Base-by-base conservation (phyloP, 1,140 invertebrate species). In the Formica selysi region DNA sequence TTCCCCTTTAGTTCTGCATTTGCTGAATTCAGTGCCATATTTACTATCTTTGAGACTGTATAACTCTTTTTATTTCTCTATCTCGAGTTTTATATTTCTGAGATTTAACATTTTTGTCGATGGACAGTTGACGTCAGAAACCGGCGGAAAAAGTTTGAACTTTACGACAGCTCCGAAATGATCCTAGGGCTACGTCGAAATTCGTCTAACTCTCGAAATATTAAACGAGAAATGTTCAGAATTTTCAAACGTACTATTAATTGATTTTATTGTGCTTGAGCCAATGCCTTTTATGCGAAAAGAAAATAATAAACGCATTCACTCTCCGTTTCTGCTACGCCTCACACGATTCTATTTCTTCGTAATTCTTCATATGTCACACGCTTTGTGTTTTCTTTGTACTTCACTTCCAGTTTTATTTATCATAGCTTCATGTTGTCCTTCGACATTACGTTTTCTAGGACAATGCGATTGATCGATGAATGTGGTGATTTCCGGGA, bases 401-500 rank as follows among this genome's bases (percentile, higher is more conserved):
- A 22, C 22, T 48, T 32, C 36, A 38, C 19, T 38, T 13, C 5
- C 51, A n/a, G 38, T 74, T 74, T 74, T 83, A 73, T 62, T 74
- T 83, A 61, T 83, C 54, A 29, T 62, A 26, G 38, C 19, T 83
- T 16, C 4, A 22, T 29, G 51, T 81, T 79, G 62, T 57, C 26
- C 13, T 36, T 54, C 22, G 64, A 74, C 19, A 19, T 73, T 26
- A 38, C 32, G 8, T 83, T 74, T 74, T 83, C 79, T 62, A 54
- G 68, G 68, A 83, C 79, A 83, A 83, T 62, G 54, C 79, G 41
- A 83, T 62, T 74, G 79, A 83, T 83, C 79, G 68, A 83, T 83
- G 79, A 83, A 71, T 48, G 65, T 11, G 32, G 68, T 62, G 57
- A 83, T 83, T 83, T 73, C 68, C 68, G 54, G 26, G 68, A 73